These are phyloP conservation scores for Enteromius afrohamiltoni DNA, from an alignment of 2,797 vertebrate species.

Conservation along the genomic window DNA sequence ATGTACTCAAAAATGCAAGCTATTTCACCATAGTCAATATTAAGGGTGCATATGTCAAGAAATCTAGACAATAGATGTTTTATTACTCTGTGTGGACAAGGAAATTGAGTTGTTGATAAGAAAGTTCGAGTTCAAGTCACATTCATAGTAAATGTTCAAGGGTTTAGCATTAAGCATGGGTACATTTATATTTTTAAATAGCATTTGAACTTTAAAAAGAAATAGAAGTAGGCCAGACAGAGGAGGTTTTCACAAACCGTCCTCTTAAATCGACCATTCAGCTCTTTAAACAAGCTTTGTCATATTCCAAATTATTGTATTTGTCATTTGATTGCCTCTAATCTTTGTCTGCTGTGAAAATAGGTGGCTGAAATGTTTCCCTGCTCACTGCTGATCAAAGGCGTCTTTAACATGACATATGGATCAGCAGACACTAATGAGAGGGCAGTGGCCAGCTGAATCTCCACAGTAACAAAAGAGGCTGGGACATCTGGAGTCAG, in stretches of 20 bases:
- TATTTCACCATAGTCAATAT: not conserved
- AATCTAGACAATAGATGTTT: conserved; percentile 19
- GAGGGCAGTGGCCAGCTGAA: conserved; percentile 57
- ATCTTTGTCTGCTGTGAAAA: conserved; percentile 47
- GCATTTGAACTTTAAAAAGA: not conserved
- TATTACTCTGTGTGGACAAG: not conserved
- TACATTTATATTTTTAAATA: not conserved
- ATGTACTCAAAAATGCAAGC: conserved; percentile 2
- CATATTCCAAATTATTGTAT: conserved; percentile 26
- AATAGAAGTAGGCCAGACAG: not conserved
- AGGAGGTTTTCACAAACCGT: conserved; percentile 1
- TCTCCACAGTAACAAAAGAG: conserved; percentile 62
- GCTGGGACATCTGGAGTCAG: conserved; percentile 62
- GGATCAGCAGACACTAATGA: conserved; percentile 62
- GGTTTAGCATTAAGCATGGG: not conserved
- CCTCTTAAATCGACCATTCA: not conserved
- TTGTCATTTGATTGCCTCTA: conserved; percentile 50
- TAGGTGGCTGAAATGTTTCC: conserved; percentile 41
- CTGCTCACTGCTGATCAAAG: conserved; percentile 57
- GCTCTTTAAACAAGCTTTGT: conserved; percentile 29
- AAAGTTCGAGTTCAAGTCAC: not conserved
- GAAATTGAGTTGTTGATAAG: conserved; percentile 19
- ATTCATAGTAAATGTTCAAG: conserved; percentile 3
- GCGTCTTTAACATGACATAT: conserved; percentile 60
- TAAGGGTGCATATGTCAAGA: not conserved